Conservation (phyloP, 2,888 invertebrate species). For the Steinernema scapterisci region DNA sequence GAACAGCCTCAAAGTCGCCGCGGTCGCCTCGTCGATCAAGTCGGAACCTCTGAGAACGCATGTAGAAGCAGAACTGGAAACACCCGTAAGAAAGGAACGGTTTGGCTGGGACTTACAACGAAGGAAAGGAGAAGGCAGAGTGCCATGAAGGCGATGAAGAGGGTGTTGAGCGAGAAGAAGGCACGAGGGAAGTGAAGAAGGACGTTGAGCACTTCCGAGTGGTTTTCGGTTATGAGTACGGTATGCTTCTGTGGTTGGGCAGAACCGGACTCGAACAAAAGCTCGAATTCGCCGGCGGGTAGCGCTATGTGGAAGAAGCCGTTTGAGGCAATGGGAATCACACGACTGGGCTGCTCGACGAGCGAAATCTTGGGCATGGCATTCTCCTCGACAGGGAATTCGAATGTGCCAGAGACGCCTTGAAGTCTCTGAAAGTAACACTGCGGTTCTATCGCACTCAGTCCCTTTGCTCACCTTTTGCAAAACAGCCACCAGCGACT, state of each 20-base stretch:
- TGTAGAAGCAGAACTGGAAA: slow-evolving; percentile 42
- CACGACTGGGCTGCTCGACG: neutral
- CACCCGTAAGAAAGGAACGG: neutral
- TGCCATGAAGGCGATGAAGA: slow-evolving; percentile 18
- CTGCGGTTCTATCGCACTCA: no score
- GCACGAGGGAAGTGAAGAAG: neutral
- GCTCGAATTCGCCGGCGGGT: slow-evolving; percentile 41
- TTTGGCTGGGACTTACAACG: neutral
- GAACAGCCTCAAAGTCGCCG: slow-evolving; percentile 51
- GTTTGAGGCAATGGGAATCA: slow-evolving; percentile 28
- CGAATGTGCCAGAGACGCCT: slow-evolving; percentile 44
- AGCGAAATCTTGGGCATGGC: slow-evolving; percentile 39
- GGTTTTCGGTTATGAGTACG: neutral
- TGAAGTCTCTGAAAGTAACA: slow-evolving; percentile 42
- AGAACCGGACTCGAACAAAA: slow-evolving; percentile 33
- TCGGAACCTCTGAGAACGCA: slow-evolving; percentile 13
- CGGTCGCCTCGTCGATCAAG: neutral
- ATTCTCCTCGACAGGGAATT: slow-evolving; percentile 34
- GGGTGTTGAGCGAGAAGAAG: slow-evolving; percentile 31
- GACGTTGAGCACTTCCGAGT: neutral
- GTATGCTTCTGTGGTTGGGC: slow-evolving; percentile 1
- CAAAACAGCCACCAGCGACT: slow-evolving; percentile 47
- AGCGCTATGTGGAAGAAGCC: slow-evolving; percentile 46
- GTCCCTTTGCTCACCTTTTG: slow-evolving; percentile 28
- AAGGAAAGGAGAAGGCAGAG: slow-evolving; percentile 17